Evolutionary conservation across 1,140 invertebrate genomes (phyloP).

Genomic region (Cotesia chilonis): DNA sequence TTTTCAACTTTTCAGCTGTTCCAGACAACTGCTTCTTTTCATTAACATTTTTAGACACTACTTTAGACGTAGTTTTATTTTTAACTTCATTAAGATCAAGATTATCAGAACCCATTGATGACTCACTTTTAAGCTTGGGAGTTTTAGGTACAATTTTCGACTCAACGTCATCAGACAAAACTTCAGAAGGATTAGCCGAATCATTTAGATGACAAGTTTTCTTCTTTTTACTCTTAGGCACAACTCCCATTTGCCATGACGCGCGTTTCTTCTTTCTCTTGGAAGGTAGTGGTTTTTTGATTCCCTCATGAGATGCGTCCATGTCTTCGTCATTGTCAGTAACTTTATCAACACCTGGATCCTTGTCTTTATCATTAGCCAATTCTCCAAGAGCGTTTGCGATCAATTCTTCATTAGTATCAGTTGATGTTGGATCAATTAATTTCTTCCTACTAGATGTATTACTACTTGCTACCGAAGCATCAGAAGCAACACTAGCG

Average conservation of each 20-base stretch:
- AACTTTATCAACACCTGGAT: slow-evolving; percentile 38
- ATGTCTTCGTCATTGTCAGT: slow-evolving; percentile 38
- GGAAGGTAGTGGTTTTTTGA: slow-evolving; percentile 1
- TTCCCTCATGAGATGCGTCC: neutral
- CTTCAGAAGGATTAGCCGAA: neutral
- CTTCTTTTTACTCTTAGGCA: slow-evolving; percentile 16
- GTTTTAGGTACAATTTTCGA: no score
- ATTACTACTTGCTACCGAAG: slow-evolving; percentile 44
- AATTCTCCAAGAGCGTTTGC: slow-evolving; percentile 48
- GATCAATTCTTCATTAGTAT: slow-evolving; percentile 50
- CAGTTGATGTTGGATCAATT: neutral
- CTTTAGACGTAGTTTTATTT: slow-evolving; percentile 55
- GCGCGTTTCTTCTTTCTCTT: slow-evolving; percentile 28
- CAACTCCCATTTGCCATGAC: slow-evolving; percentile 22
- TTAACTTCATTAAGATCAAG: slow-evolving; percentile 47
- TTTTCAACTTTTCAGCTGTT: neutral
- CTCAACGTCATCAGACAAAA: neutral
- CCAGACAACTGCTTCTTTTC: slow-evolving; percentile 46
- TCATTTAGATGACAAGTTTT: slow-evolving; percentile 25
- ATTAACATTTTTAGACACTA: slow-evolving; percentile 57
- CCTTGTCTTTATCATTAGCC: slow-evolving; percentile 29
- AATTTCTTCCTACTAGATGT: slow-evolving; percentile 30
- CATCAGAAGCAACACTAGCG: slow-evolving; percentile 45
- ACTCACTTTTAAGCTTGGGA: neutral
- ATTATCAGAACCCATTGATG: neutral